Conservation (phyloP, 2,888 invertebrate genomes). For the Acanthosoma haemorrhoidale region DNA sequence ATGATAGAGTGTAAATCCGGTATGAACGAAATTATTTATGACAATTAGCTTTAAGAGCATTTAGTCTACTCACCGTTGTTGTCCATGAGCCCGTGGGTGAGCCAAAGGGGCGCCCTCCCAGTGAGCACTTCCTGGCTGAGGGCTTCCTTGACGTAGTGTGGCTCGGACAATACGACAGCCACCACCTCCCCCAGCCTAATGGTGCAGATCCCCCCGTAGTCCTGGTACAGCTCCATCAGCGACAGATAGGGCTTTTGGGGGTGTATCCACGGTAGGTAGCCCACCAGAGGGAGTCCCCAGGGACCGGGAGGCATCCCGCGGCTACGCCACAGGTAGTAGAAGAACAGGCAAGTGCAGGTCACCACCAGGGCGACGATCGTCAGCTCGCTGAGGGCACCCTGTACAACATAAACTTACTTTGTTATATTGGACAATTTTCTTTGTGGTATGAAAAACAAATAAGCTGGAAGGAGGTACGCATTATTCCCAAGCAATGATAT, state of each 20-base stretch:
- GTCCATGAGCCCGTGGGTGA: conserved; percentile 82
- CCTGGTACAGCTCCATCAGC: conserved; percentile 59
- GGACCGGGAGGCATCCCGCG: conserved; percentile 68
- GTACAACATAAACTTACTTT: too few relatives aligned
- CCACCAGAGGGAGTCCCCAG: conserved; percentile 68
- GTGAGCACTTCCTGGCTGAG: conserved; percentile 66
- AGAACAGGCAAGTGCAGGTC: neutral
- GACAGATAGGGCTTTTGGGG: conserved; percentile 63
- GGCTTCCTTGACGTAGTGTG: conserved; percentile 63
- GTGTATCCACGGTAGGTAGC: conserved; percentile 71
- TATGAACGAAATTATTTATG: too few relatives aligned
- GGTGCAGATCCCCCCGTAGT: conserved; percentile 70
- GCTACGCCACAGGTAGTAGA: conserved; percentile 5
- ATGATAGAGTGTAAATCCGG: too few relatives aligned
- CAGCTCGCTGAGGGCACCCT: neutral
- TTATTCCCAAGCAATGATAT: too few relatives aligned
- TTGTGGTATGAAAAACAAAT: too few relatives aligned
- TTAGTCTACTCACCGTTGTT: conserved; percentile 69
- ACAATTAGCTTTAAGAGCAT: too few relatives aligned
- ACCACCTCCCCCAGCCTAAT: conserved; percentile 68
- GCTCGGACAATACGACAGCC: conserved; percentile 68
- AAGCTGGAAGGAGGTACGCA: too few relatives aligned
- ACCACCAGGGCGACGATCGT: neutral
- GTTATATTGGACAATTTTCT: too few relatives aligned
- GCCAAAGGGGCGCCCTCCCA: conserved; percentile 72